phyloP scores from a whole-genome alignment of 2,797 vertebrate genomes.

The Paratrypauchen microcephalus region DNA sequence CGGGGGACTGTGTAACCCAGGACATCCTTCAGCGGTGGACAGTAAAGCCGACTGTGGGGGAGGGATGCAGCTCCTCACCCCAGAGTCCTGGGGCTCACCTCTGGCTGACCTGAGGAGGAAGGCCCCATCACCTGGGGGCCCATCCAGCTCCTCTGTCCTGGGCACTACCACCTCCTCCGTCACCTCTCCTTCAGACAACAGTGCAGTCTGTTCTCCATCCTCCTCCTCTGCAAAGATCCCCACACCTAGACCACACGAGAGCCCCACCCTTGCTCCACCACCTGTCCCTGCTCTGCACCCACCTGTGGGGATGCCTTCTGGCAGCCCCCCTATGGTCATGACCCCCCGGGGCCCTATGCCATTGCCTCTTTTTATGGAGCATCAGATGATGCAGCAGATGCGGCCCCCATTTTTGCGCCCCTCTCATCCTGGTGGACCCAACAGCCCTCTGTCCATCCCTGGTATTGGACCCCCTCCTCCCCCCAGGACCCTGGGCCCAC shows the following conservation, averaged over 20 bases:
- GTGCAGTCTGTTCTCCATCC: slow-evolving; percentile 85
- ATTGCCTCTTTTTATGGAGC: slow-evolving; percentile 97
- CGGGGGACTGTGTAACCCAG: slow-evolving; percentile 88
- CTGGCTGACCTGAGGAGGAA: slow-evolving; percentile 91
- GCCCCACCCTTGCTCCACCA: slow-evolving; percentile 84
- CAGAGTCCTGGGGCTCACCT: slow-evolving; percentile 97
- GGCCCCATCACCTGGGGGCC: slow-evolving; percentile 87
- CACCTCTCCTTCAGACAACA: slow-evolving; percentile 88
- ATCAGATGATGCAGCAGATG: slow-evolving; percentile 98
- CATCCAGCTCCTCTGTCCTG: slow-evolving; percentile 81
- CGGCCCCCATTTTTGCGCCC: slow-evolving; percentile 91
- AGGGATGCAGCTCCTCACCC: slow-evolving; percentile 95
- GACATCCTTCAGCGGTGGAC: slow-evolving; percentile 84
- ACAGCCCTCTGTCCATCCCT: slow-evolving; percentile 92
- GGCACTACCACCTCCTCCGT: slow-evolving; percentile 85
- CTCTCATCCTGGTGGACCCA: slow-evolving; percentile 88
- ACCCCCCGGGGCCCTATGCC: slow-evolving; percentile 95
- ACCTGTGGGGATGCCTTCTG: slow-evolving; percentile 87
- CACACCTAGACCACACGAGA: slow-evolving; percentile 93
- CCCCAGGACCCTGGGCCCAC: slow-evolving; percentile 79
- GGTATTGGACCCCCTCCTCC: slow-evolving; percentile 91
- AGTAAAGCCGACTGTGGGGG: slow-evolving; percentile 89
- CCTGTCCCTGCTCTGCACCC: slow-evolving; percentile 86
- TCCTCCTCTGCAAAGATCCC: slow-evolving; percentile 88
- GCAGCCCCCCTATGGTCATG: slow-evolving; percentile 98